A percentile compares a stretch with the other conserved stretches of the same genome.
phyloP scores from a whole-genome alignment of 1,140 invertebrate genomes.

The silkworm (Bombyx mori) region DNA sequence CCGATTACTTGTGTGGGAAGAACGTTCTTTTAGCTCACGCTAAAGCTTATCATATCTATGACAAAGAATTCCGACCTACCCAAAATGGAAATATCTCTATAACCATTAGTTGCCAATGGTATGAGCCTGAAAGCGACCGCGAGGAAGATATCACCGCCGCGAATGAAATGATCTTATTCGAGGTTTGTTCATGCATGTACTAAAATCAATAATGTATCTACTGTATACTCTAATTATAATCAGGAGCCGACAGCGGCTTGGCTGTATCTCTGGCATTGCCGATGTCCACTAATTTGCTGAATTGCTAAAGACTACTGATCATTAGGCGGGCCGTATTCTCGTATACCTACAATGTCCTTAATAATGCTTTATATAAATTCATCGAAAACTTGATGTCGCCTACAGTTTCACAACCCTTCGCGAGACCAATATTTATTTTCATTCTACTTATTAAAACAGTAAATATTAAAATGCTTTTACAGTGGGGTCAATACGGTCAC shows the following conservation, averaged over 20 bases:
- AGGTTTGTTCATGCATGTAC: conserved; percentile 7
- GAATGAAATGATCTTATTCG: conserved; percentile 56
- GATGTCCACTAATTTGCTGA: too few species aligned
- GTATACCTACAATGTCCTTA: too few species aligned
- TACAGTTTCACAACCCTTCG: too few species aligned
- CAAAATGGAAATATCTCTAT: conserved; percentile 68
- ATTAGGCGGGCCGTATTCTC: too few species aligned
- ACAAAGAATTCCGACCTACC: conserved; percentile 34
- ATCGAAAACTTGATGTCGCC: too few species aligned
- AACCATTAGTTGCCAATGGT: conserved; percentile 58
- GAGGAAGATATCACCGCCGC: conserved; percentile 57
- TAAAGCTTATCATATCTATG: conserved; percentile 74
- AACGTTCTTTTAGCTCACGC: conserved; percentile 43
- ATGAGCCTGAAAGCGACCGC: conserved; percentile 41
- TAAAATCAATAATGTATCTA: too few species aligned
- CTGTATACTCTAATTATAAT: too few species aligned
- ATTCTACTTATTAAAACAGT: not conserved
- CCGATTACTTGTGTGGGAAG: conserved; percentile 63
- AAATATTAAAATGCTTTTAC: conserved; percentile 9
- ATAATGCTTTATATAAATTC: too few species aligned
- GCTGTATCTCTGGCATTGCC: too few species aligned
- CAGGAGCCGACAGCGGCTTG: too few species aligned
- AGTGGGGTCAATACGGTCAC: conserved; percentile 66
- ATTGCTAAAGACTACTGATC: too few species aligned
- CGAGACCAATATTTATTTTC: not conserved